A percentile compares a stretch with the other conserved stretches of the same genome.
These are phyloP conservation scores for Allygus modestus DNA, from an alignment of 2,888 invertebrate species.

Conservation along the genomic window DNA sequence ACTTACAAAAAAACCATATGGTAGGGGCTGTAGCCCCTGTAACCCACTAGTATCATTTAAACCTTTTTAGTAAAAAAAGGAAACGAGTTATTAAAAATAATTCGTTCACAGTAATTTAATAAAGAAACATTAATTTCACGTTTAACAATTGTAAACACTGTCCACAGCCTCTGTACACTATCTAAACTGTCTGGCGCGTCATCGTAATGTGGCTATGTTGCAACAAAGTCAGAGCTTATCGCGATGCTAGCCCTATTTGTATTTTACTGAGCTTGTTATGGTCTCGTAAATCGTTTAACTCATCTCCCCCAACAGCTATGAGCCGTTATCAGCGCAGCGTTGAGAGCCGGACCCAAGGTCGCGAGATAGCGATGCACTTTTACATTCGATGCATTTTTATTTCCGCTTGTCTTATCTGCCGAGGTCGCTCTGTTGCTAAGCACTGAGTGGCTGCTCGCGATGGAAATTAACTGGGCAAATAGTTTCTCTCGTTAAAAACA, in stretches of 20 bases:
- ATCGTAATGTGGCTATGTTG: constrained; percentile 32
- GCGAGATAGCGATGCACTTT: constrained; percentile 52
- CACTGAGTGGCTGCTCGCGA: background rate
- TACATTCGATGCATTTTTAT: constrained; percentile 60
- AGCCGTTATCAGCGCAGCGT: background rate
- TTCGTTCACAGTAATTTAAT: no score
- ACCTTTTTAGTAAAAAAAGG: no score
- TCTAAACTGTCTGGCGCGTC: no score
- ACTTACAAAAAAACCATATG: no score
- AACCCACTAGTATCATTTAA: no score
- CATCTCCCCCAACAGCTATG: background rate
- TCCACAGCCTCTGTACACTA: no score
- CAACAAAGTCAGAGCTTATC: constrained; percentile 45
- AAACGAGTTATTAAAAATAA: no score
- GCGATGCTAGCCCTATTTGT: constrained; percentile 37
- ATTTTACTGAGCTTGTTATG: constrained; percentile 38
- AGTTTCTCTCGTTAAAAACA: no score
- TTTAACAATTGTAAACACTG: no score
- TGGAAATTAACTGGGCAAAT: background rate
- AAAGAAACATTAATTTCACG: no score
- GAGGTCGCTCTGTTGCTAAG: constrained; percentile 6
- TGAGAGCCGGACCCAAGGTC: constrained; percentile 27
- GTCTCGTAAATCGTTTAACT: background rate
- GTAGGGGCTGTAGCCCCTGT: no score
- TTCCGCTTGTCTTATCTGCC: constrained; percentile 52